Percentiles rank a stretch among this genome's conserved stretches.
Evolutionary conservation across 1,140 invertebrate genomes (phyloP).

Genomic region (Ips nitidus): DNA sequence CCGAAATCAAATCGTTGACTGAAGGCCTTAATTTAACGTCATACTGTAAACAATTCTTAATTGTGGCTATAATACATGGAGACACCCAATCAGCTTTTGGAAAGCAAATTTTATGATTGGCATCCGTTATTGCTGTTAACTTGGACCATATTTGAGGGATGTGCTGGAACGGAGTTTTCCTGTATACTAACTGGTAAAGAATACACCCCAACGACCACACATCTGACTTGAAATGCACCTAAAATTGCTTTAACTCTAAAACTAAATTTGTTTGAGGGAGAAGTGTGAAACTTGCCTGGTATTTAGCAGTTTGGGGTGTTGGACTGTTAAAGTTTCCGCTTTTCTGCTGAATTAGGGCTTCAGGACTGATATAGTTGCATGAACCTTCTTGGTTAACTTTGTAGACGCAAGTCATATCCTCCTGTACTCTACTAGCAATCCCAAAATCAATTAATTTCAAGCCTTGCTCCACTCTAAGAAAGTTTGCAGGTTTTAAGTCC

Average conservation of each 20-base stretch:
- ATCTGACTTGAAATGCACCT: conserved; percentile 92
- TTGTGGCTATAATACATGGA: conserved; percentile 59
- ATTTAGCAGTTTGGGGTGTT: conserved; percentile 52
- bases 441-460: conserved; percentile 98
- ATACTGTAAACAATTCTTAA: conserved; percentile 69
- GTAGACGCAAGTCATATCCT: conserved; percentile 87
- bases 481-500: conserved; percentile 97
- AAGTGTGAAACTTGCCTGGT: conserved; percentile 39
- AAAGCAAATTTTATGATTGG: conserved; percentile 74
- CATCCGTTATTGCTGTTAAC: conserved; percentile 80
- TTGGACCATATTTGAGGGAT: conserved; percentile 75
- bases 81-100: conserved; percentile 56
- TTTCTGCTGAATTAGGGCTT: conserved; percentile 72
- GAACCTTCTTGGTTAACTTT: conserved; percentile 84
- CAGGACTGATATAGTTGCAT: conserved; percentile 95
- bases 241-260: conserved; percentile 41
- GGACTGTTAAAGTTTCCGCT: conserved; percentile 53
- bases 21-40: conserved; percentile 70
- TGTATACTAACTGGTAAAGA: conserved; percentile 90
- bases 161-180: conserved; percentile 87
- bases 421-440: conserved; percentile 87
- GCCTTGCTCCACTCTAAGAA: conserved; percentile 82
- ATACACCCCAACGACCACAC: conserved; percentile 98
- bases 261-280: background rate
- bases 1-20: conserved; percentile 63